These are phyloP conservation scores for Pollimyrus isidori DNA, from an alignment of 2,113 vertebrate genomes.

Conservation along the genomic window DNA sequence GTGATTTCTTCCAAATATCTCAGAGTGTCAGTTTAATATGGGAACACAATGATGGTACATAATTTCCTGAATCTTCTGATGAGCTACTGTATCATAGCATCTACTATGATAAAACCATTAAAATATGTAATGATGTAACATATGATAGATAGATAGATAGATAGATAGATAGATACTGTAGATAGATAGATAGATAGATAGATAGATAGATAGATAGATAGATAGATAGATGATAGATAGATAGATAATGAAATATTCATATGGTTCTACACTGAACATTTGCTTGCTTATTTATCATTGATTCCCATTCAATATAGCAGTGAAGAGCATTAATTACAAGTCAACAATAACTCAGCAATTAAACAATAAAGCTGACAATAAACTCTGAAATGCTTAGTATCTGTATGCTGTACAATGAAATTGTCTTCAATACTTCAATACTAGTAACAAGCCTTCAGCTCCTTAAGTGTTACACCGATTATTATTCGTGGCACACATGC, in stretches of 20 bases:
- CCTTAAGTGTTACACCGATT: neutral
- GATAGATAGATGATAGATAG: neutral
- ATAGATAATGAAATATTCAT: neutral
- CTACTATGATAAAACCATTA: neutral
- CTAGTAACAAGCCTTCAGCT: neutral
- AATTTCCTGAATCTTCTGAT: neutral
- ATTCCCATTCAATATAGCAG: neutral
- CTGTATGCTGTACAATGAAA: neutral
- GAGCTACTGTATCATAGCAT: neutral
- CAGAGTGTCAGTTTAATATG: neutral
- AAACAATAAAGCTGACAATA: neutral
- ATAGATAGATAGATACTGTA: neutral
- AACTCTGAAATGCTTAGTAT: neutral
- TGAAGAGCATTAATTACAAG: neutral
- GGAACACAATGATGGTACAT: neutral
- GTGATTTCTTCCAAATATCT: neutral
- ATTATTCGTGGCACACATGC: constrained; percentile 4
- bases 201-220: neutral
- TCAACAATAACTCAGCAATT: neutral
- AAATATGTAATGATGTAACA: neutral
- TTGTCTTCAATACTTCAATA: neutral
- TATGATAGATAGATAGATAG: neutral
- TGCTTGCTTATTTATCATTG: neutral
- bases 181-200: neutral
- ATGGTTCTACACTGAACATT: neutral